phyloP scores from a whole-genome alignment of 2,888 invertebrate genomes.

The Pimpla rufipes region DNA sequence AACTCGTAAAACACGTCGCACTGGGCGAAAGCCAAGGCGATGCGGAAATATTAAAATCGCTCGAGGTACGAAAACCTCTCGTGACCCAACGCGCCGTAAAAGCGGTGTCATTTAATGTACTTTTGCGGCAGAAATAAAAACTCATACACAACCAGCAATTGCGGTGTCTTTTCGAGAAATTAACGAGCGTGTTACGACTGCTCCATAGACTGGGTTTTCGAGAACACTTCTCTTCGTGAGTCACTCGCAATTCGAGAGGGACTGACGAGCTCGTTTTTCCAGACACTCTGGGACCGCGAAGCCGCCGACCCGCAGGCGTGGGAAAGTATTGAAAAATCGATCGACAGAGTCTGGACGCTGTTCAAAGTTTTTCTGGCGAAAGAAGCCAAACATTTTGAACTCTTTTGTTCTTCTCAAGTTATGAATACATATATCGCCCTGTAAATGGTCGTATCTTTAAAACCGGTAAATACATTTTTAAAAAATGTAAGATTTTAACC shows the following conservation, averaged over 20 bases:
- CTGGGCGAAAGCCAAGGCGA: background rate
- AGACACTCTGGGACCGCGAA: conserved; percentile 18
- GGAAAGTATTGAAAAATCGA: conserved; percentile 38
- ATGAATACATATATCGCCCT: too few relatives aligned
- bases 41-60: background rate
- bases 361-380: too few relatives aligned
- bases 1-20: conserved; percentile 16
- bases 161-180: conserved; percentile 2
- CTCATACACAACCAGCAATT: conserved; percentile 1
- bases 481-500: too few relatives aligned
- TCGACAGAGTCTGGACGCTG: conserved; percentile 17
- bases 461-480: too few relatives aligned
- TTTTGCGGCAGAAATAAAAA: background rate
- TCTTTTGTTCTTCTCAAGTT: too few relatives aligned
- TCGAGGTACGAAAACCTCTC: background rate
- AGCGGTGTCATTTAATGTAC: background rate
- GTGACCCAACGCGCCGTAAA: conserved; percentile 19
- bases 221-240: conserved; percentile 8
- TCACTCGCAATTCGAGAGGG: conserved; percentile 12
- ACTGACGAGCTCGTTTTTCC: conserved; percentile 36
- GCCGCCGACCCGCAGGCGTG: background rate
- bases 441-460: too few relatives aligned
- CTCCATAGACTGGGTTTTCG: background rate
- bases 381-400: too few relatives aligned
- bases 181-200: background rate